Evolutionary conservation across 2,113 vertebrate species (phyloP), one percentile per base, ranked within the genome.

Genomic region (Panthera tigris): DNA sequence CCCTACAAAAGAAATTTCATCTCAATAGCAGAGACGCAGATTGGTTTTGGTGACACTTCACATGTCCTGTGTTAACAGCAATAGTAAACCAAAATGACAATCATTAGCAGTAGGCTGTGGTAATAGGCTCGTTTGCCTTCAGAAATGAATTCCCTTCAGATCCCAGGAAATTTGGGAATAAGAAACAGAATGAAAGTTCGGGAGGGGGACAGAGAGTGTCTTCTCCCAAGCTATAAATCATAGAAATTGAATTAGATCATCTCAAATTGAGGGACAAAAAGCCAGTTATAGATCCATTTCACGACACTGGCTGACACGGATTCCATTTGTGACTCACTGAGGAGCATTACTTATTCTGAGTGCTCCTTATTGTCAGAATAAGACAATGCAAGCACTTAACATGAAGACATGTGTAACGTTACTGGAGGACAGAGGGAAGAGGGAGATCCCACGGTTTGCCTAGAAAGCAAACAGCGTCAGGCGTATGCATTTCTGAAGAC

Each of bases 191-290:
- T 76, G 63, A 36, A 45, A 94, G 79, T 68, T 98, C 19, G 18
- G 82, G 93, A 97, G 84, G 2, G 4, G 93, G 95, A 91, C 57
- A 63, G 65, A 78, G 61, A 98, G 74, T 94, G 41, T 98, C 96
- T 89, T 98, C 97, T 95, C 98, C 85, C 57, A 48, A 95, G 96
- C 81, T 6, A 68, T 98, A 98, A 98, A 99, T 99, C 98, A 98
- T 89, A 96, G 98, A 96, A 98, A 99, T 98, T 25, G 1, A 98
- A 98, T 99, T 99, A 99, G 98, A 99, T 98, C 98, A 98, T 98
- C 98, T 98, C 98, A 98, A 98, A 98, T 97, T 94, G 97, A 99
- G 98, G 97, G 91, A 98, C 98, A 98, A 99, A 99, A 98, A 98
- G 97, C 97, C 97, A 96, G 98, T 98, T 99, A 99, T 97, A 98